Base-by-base conservation (phyloP, 1,140 invertebrate genomes). In the Wasmannia auropunctata region DNA sequence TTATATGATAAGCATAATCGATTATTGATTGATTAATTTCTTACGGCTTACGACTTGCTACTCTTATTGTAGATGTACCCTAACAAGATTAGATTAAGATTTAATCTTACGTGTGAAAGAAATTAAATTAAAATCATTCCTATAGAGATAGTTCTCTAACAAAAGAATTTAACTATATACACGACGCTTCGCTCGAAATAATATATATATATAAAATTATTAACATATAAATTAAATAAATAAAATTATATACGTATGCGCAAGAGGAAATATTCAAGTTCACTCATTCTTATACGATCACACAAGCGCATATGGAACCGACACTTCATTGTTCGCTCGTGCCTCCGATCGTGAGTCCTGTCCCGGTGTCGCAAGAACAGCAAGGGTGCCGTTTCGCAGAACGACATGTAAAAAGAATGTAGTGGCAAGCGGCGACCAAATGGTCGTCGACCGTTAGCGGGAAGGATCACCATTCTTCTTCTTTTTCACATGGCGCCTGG, bases 131-230 rank as follows among this genome's bases (percentile, higher is more conserved):
- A 0, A 75, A 56, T 37, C 34, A 75, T 56, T 75, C n/a, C n/a
- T 54, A n/a, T n/a, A 54, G 7, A 7, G 8, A 67, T 56, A 56
- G 4, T 19, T 25, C 0, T 51, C n/a, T 67, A 43, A 54, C 49
- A 54, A 54, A 34, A 54, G 19, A 37, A 75, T 22, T 37, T 56
- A 56, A n/a, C n/a, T 75, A 37, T 75, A 10, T 56, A 75, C 49
- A 56, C 40, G 11, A 7, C n/a, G 5, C 5, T 31, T 72, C 6
- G 11, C 16, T 31, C 1, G 2, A 70, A 28, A 54, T 8, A 10
- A 54, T n/a, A 11, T 54, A 54, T 3, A 10, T 54, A 10, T 54
- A 54, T 54, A 74, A 31, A 8, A n/a, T n/a, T 11, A 72, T 34
- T 34, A n/a, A 70, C 4, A 72, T 34, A 49, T 28, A 51, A 67